phyloP scores from a whole-genome alignment of 2,888 invertebrate species.

The Drosophila diplacantha region DNA sequence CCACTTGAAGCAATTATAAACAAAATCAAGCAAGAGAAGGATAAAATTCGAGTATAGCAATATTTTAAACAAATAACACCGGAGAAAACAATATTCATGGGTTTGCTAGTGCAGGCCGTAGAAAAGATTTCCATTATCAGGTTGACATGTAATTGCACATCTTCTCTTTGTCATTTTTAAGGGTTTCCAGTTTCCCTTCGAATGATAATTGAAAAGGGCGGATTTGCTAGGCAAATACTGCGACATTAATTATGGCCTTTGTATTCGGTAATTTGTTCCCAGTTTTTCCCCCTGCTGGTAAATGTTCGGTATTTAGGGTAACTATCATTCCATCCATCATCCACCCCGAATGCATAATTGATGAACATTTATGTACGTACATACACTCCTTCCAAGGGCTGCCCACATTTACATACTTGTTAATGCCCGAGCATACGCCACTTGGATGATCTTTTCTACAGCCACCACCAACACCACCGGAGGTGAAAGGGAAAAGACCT shows the following conservation, averaged over 20 bases:
- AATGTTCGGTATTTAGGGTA: constrained; percentile 8
- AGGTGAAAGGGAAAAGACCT: constrained; percentile 4
- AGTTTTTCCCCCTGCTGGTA: not conserved
- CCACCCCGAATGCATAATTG: constrained; percentile 22
- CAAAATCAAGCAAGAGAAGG: not conserved
- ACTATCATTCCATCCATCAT: constrained; percentile 14
- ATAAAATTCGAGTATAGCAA: not conserved
- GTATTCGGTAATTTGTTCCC: constrained; percentile 6
- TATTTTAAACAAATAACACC: not conserved
- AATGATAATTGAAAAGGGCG: constrained; percentile 1
- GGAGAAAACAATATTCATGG: not conserved
- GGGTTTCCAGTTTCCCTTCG: not conserved
- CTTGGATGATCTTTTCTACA: constrained; percentile 30
- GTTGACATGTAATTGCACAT: not conserved
- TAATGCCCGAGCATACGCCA: constrained; percentile 19
- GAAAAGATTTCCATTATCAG: not conserved
- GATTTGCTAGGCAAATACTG: constrained; percentile 8
- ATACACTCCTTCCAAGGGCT: constrained; percentile 2
- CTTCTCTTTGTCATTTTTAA: not conserved
- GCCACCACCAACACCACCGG: constrained; percentile 9
- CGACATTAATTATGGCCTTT: constrained; percentile 18
- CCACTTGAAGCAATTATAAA: constrained; percentile 4
- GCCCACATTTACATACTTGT: constrained; percentile 29
- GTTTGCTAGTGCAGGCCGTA: not conserved
- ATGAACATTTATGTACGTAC: constrained; percentile 4